phyloP scores from a whole-genome alignment of 2,888 invertebrate genomes.

The Athalia cordata region DNA sequence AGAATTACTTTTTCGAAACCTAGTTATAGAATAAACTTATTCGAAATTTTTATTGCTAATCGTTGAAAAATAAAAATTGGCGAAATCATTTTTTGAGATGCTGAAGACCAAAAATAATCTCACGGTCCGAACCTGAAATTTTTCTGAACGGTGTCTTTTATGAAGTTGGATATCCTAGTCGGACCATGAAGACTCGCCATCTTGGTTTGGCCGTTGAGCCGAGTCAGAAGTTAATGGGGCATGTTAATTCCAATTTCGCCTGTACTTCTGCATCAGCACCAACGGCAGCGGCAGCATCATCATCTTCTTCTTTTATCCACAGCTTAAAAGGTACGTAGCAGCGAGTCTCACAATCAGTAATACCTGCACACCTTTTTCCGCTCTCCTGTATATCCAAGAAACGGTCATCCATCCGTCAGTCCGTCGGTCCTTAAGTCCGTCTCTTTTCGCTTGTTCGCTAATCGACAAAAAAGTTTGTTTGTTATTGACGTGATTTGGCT shows the following conservation, averaged over 20 bases:
- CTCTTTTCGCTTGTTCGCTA: conserved; percentile 21
- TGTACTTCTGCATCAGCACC: conserved; percentile 7
- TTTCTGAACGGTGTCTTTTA: too few relatives aligned
- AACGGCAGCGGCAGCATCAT: background rate
- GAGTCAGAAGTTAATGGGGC: conserved; percentile 46
- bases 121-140: too few relatives aligned
- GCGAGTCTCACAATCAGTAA: background rate
- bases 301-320: conserved; percentile 4
- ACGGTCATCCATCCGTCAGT: conserved; percentile 31
- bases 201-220: conserved; percentile 16
- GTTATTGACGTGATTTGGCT: conserved; percentile 42
- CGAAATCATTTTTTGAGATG: too few relatives aligned
- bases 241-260: conserved; percentile 40
- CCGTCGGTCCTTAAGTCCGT: conserved; percentile 35
- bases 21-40: too few relatives aligned
- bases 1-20: too few relatives aligned
- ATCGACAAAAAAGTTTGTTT: conserved; percentile 47
- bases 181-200: conserved; percentile 8
- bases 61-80: too few relatives aligned
- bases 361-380: conserved; percentile 1
- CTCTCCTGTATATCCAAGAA: background rate
- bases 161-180: background rate
- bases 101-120: too few relatives aligned
- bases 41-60: too few relatives aligned
- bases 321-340: background rate